phyloP scores from a whole-genome alignment of 1,140 invertebrate species.

The Sycobia sp. region DNA sequence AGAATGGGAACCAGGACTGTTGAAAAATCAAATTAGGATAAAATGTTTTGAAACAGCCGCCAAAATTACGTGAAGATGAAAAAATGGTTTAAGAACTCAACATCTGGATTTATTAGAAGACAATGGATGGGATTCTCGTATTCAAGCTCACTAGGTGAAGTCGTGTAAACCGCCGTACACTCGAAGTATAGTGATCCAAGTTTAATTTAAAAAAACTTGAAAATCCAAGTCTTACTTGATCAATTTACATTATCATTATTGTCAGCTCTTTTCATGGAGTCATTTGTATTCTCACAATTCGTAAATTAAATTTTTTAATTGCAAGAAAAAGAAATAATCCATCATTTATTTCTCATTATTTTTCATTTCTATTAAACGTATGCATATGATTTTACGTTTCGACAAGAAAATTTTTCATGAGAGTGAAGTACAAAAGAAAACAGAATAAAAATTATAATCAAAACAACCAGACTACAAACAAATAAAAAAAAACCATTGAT shows the following conservation, averaged over 20 bases:
- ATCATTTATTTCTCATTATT: conserved; percentile 33
- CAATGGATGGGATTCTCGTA: neutral
- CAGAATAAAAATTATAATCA: conserved; percentile 15
- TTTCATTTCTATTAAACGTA: conserved; percentile 37
- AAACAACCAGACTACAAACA: conserved; percentile 18
- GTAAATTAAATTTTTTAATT: conserved; percentile 26
- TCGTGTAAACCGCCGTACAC: neutral
- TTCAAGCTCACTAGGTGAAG: neutral
- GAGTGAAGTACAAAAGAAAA: conserved; percentile 19
- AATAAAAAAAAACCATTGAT: conserved; percentile 57
- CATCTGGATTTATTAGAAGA: neutral
- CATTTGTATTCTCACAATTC: conserved; percentile 34
- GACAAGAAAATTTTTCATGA: conserved; percentile 44
- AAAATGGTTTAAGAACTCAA: conserved; percentile 2
- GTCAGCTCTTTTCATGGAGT: conserved; percentile 37
- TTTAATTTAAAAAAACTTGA: no score
- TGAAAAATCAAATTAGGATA: neutral
- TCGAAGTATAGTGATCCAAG: neutral
- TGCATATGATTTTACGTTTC: conserved; percentile 55
- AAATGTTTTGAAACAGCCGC: neutral
- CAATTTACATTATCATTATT: conserved; percentile 59
- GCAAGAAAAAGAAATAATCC: conserved; percentile 38
- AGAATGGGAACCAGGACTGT: conserved; percentile 22
- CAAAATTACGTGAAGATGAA: neutral
- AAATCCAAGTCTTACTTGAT: conserved; percentile 61